phyloP scores from a whole-genome alignment of 2,888 invertebrate species.

The Agrochola circellaris region DNA sequence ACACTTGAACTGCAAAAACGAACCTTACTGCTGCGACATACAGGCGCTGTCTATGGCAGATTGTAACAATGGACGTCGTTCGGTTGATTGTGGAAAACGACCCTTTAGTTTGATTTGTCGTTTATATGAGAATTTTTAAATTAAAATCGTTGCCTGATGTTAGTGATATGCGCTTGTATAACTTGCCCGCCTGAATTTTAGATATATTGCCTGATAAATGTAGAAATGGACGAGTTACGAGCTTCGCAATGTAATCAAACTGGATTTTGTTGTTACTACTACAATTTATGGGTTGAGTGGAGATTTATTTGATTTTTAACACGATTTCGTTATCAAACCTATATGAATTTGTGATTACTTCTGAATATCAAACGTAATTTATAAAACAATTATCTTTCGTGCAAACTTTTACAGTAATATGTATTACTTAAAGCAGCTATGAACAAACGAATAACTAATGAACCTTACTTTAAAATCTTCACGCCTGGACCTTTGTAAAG shows the following conservation, averaged over 20 bases:
- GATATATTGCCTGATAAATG: conserved; percentile 42
- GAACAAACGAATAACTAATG: conserved; percentile 6
- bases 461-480: neutral
- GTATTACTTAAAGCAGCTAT: neutral
- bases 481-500: neutral
- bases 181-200: conserved; percentile 21
- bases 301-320: conserved; percentile 22
- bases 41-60: neutral
- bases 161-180: conserved; percentile 26
- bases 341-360: neutral
- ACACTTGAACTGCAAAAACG: neutral
- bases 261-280: conserved; percentile 24
- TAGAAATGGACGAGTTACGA: conserved; percentile 32
- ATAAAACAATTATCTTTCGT: too few relatives aligned
- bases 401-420: too few relatives aligned
- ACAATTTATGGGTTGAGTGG: conserved; percentile 33
- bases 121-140: neutral
- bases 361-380: neutral
- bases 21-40: neutral
- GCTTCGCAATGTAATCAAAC: conserved; percentile 45
- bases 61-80: neutral
- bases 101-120: conserved; percentile 1
- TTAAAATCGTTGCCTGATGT: conserved; percentile 36
- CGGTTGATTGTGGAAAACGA: neutral
- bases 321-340: neutral